These are phyloP conservation scores for Loxodonta africana DNA, from an alignment of 2,113 vertebrate genomes.

Conservation along the genomic window DNA sequence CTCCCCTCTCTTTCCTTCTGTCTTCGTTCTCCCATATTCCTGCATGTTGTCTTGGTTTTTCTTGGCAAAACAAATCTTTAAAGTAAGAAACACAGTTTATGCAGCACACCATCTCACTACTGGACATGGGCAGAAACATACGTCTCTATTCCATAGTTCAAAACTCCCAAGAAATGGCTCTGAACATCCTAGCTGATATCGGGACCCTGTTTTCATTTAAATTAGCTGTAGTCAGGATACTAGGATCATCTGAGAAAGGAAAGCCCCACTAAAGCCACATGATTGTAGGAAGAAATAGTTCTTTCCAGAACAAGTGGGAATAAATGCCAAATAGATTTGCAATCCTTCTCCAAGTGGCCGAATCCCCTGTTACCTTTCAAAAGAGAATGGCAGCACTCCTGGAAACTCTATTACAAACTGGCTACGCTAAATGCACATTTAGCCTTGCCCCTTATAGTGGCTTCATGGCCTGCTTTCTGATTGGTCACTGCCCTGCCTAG, in stretches of 20 bases:
- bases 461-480: not conserved
- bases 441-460: not conserved
- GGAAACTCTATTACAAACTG: not conserved
- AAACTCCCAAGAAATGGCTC: not conserved
- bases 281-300: not conserved
- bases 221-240: not conserved
- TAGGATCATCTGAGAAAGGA: not conserved
- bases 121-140: not conserved
- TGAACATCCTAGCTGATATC: not conserved
- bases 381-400: not conserved
- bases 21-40: not conserved
- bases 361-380: not conserved
- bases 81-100: not conserved
- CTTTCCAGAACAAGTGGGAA: not conserved
- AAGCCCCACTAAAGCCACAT: not conserved
- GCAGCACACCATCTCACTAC: accelerated
- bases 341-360: not conserved
- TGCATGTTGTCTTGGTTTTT: not conserved
- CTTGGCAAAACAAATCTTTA: not conserved
- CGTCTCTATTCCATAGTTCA: not conserved
- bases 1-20: not conserved
- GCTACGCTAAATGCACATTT: not conserved
- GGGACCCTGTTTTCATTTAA: not conserved
- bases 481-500: not conserved
- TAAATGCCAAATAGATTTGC: not conserved